Percentiles rank a stretch among this genome's conserved stretches.
phyloP scores from a whole-genome alignment of 1,140 invertebrate genomes.

The Ridgeia piscesae region DNA sequence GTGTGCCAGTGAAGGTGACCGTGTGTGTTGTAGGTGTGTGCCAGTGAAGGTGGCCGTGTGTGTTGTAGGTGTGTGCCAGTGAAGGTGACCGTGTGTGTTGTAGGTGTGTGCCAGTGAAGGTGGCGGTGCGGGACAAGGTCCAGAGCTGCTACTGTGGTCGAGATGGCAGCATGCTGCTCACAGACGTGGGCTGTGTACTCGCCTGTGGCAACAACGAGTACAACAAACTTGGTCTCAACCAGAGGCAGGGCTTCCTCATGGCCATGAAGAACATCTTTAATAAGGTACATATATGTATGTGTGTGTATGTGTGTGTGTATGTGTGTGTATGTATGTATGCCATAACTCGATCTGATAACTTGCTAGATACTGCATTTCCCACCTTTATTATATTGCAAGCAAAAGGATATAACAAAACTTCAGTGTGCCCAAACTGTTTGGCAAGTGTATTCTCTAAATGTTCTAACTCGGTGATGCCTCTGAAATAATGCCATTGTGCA shows the following conservation, averaged over 20 bases:
- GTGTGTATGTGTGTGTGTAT: too few species aligned
- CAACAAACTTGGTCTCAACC: slow-evolving; percentile 71
- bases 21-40: neutral
- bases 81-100: slow-evolving; percentile 25
- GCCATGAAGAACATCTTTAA: slow-evolving; percentile 57
- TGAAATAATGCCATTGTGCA: too few species aligned
- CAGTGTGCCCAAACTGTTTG: too few species aligned
- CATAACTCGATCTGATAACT: neutral
- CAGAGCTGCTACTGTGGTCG: slow-evolving; percentile 66
- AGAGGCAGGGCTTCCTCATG: slow-evolving; percentile 61
- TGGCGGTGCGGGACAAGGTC: slow-evolving; percentile 60
- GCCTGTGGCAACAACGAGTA: slow-evolving; percentile 71
- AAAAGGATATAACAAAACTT: too few species aligned
- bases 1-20: slow-evolving; percentile 47
- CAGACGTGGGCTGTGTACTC: slow-evolving; percentile 66
- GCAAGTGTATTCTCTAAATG: too few species aligned
- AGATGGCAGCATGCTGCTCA: slow-evolving; percentile 70
- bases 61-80: neutral
- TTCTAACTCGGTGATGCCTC: too few species aligned
- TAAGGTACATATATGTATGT: slow-evolving; percentile 43
- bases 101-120: slow-evolving; percentile 52
- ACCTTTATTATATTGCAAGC: too few species aligned
- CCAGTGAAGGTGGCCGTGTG: neutral
- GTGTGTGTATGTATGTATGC: too few species aligned
- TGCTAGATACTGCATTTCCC: neutral